Conservation (phyloP, 2,113 vertebrate species). For the Syngnathus floridae region DNA sequence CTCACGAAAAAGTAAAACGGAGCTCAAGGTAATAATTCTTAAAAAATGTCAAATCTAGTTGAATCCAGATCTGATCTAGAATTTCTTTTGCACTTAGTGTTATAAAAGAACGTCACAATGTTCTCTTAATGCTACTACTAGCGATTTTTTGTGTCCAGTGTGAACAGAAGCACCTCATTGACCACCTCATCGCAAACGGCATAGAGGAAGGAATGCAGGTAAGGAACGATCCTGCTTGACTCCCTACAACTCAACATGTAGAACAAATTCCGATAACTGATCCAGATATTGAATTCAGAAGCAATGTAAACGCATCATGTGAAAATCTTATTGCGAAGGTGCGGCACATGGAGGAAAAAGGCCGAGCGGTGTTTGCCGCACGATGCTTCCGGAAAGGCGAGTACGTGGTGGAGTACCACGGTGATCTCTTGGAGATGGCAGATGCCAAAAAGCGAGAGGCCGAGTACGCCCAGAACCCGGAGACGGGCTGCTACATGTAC, state of each 20-base stretch:
- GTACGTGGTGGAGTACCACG: constrained; percentile 95
- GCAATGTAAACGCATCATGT: not conserved
- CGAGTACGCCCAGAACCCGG: constrained; percentile 84
- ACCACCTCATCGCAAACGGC: constrained; percentile 85
- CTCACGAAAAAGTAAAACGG: constrained; percentile 87
- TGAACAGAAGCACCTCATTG: constrained; percentile 85
- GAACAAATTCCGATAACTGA: not conserved
- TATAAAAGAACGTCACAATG: not conserved
- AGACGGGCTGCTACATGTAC: constrained; percentile 98
- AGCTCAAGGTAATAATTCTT: constrained; percentile 76
- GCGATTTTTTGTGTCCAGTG: constrained; percentile 66
- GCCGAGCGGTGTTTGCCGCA: constrained; percentile 84
- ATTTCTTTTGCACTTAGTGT: too few species aligned
- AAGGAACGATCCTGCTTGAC: constrained; percentile 10
- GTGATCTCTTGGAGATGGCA: constrained; percentile 86
- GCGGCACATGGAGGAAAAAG: constrained; percentile 85
- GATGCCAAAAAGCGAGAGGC: constrained; percentile 88
- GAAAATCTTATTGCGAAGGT: constrained; percentile 68
- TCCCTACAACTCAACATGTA: not conserved
- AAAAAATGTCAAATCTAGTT: not conserved
- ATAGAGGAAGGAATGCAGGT: constrained; percentile 97
- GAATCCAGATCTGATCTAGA: not conserved
- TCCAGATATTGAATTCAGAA: not conserved
- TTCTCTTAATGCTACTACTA: not conserved
- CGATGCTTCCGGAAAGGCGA: constrained; percentile 85